Base-by-base conservation (phyloP, 2,797 vertebrate species). In the Lithobates pipiens region DNA sequence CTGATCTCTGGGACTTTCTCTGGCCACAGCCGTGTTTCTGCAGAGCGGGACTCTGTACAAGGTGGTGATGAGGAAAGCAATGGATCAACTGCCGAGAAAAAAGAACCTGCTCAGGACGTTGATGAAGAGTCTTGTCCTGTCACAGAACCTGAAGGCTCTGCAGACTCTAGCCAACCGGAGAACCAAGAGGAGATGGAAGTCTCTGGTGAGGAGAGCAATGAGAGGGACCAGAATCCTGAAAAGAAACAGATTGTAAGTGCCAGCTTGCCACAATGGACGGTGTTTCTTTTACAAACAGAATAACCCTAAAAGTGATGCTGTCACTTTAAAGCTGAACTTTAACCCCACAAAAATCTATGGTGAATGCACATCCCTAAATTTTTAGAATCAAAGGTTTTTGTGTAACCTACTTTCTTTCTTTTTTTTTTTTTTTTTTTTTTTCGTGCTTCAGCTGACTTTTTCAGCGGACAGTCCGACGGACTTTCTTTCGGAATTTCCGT, bases 1-100 rank as follows among this genome's bases (percentile, higher is more conserved):
- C 91, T 99, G 85, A 92, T 99, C 85, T 95, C 95, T 84, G 97
- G 97, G 39, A 95, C 92, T 0, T 94, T 97, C 86, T 94, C 91
- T 36, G 88, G 88, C 0, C 91, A 93, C 61, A 9, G 1, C 10
- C 75, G 76, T 80, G 72, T 92, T 69, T 90, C 89, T 85, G 88
- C 89, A 34, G 93, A 94, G 21, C 69, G 92, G 85, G 91, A 90
- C 23, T 88, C 27, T 0, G 0, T 25, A 0, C 42, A 63, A 27
- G 72, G 68, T 77, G 0, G 68, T 77, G 0, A 27, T 42, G 44
- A 92, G 76, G 92, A 92, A 74, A 94, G 86, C 81, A 93, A 93
- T 3, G 93, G 92, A 0, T 4, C 90, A 2, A 3, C 46, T 3
- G 89, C 90, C 32, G 91, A 91, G 69, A 93, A 90, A 34, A 91